Conservation (phyloP, 2,797 vertebrate species). For the Acanthiza pusilla region DNA sequence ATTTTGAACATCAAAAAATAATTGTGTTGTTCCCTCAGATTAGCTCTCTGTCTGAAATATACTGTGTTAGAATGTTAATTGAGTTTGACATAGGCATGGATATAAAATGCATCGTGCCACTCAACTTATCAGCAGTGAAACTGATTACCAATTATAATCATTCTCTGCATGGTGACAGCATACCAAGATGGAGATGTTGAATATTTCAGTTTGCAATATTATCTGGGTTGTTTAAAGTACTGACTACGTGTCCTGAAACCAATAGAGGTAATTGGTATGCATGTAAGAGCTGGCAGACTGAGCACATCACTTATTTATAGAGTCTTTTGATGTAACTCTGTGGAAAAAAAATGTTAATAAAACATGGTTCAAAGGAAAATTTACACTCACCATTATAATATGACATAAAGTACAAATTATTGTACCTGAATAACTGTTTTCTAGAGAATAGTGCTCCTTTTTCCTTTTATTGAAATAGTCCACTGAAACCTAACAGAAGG, state of each 20-base stretch:
- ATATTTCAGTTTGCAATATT: slow-evolving; percentile 83
- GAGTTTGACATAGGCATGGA: slow-evolving; percentile 80
- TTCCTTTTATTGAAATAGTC: slow-evolving; percentile 51
- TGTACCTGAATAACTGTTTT: slow-evolving; percentile 76
- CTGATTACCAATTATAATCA: slow-evolving; percentile 84
- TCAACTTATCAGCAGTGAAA: slow-evolving; percentile 77
- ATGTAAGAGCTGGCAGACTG: slow-evolving; percentile 75
- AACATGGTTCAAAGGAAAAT: slow-evolving; percentile 81
- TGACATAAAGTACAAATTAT: slow-evolving; percentile 78
- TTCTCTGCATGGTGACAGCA: slow-evolving; percentile 75
- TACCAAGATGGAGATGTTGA: slow-evolving; percentile 80
- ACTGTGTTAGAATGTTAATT: slow-evolving; percentile 79
- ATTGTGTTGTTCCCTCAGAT: slow-evolving; percentile 69
- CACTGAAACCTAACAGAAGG: slow-evolving; percentile 26
- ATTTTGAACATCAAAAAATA: slow-evolving; percentile 65
- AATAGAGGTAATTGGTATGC: slow-evolving; percentile 83
- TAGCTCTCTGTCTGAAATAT: slow-evolving; percentile 71
- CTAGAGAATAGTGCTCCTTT: slow-evolving; percentile 61
- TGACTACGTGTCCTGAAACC: slow-evolving; percentile 82
- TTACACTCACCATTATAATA: slow-evolving; percentile 75
- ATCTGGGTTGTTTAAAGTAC: slow-evolving; percentile 81
- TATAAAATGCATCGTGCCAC: slow-evolving; percentile 78
- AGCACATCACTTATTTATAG: slow-evolving; percentile 83
- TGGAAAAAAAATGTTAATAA: slow-evolving; percentile 77
- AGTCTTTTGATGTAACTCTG: slow-evolving; percentile 80